phyloP scores from a whole-genome alignment of 2,888 invertebrate genomes.

The Bruchidius siliquastri region DNA sequence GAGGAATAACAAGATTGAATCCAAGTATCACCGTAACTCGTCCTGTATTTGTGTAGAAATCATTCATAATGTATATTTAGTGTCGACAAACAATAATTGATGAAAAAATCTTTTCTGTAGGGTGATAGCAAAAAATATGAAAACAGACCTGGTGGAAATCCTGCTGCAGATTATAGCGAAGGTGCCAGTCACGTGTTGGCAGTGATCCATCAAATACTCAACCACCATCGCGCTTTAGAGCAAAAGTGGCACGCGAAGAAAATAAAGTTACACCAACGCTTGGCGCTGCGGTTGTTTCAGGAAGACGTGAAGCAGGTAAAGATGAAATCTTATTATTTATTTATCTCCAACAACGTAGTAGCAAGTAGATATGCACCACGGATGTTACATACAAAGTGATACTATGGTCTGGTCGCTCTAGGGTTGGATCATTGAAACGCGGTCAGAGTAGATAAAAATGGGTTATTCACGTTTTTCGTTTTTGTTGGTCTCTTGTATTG shows the following conservation, averaged over 20 bases:
- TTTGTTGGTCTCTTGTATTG: too few species aligned
- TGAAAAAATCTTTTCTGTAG: conserved; percentile 18
- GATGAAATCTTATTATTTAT: too few species aligned
- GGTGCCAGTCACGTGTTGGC: conserved; percentile 95
- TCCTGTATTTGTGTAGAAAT: not conserved
- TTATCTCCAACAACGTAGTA: not conserved
- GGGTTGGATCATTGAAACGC: too few species aligned
- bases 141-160: conserved; percentile 66
- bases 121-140: conserved; percentile 52
- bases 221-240: conserved; percentile 89
- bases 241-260: conserved; percentile 93
- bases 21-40: too few species aligned
- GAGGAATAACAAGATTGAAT: too few species aligned
- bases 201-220: conserved; percentile 93
- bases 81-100: not conserved
- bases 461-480: too few species aligned
- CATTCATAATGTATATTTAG: not conserved
- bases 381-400: too few species aligned
- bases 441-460: too few species aligned
- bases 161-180: conserved; percentile 93
- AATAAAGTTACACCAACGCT: conserved; percentile 88
- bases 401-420: too few species aligned
- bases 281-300: conserved; percentile 89
- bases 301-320: conserved; percentile 92
- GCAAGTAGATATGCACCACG: too few species aligned